These are phyloP conservation scores for Anhinga rufa DNA, from an alignment of 2,113 vertebrate species.

Conservation along the genomic window DNA sequence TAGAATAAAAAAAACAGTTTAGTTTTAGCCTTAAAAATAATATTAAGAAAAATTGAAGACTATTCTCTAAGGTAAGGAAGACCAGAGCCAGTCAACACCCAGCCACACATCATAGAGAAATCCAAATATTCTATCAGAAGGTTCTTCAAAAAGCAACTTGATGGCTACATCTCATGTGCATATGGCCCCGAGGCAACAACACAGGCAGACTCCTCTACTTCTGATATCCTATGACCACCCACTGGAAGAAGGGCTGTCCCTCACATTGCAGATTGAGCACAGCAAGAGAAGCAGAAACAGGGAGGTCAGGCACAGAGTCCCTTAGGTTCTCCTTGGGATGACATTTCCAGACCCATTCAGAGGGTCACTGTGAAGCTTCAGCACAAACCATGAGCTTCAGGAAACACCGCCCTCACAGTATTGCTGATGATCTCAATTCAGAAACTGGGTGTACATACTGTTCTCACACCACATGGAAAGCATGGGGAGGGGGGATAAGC, in stretches of 20 bases:
- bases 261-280: neutral
- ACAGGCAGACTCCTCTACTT: neutral
- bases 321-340: neutral
- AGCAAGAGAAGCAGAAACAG: neutral
- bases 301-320: neutral
- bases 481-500: neutral
- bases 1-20: too few species aligned
- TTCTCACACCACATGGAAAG: neutral
- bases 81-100: neutral
- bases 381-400: neutral
- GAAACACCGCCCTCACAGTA: neutral
- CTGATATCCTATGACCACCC: neutral
- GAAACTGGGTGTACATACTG: neutral
- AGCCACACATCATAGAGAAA: neutral
- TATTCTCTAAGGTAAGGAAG: neutral
- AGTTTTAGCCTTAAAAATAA: neutral
- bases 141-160: neutral
- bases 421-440: neutral
- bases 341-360: neutral
- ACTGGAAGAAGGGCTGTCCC: neutral
- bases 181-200: neutral
- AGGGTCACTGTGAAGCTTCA: neutral
- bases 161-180: neutral
- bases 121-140: neutral
- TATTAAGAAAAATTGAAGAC: neutral